Conservation (phyloP, 1,140 invertebrate species). For the Apis cerana region DNA sequence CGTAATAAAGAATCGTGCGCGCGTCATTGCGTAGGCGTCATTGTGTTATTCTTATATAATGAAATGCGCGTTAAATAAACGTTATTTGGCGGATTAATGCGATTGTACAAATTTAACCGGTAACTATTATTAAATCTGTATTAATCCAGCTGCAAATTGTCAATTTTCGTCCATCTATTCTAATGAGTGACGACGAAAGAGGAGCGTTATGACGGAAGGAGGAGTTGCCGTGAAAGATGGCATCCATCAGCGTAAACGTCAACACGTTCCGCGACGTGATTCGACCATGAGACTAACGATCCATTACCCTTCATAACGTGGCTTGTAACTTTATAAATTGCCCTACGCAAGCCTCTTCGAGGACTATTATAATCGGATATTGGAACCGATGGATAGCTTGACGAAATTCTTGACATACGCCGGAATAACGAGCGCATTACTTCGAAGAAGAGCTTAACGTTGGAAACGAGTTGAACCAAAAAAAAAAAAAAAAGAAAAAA, state of each 20-base stretch:
- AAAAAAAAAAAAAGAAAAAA: neutral
- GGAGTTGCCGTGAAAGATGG: neutral
- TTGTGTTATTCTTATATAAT: too few species aligned
- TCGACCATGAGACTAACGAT: slow-evolving; percentile 33
- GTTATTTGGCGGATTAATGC: too few species aligned
- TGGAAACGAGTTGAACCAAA: neutral
- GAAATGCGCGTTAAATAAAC: too few species aligned
- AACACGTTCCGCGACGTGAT: neutral
- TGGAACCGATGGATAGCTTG: slow-evolving; percentile 37
- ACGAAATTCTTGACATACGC: slow-evolving; percentile 40
- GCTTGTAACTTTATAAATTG: slow-evolving; percentile 46
- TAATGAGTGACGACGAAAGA: too few species aligned
- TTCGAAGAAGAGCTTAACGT: neutral
- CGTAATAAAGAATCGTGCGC: too few species aligned
- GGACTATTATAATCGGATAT: slow-evolving; percentile 46
- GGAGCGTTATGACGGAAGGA: neutral
- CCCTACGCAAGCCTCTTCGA: slow-evolving; percentile 29
- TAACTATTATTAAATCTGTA: too few species aligned
- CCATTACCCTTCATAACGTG: slow-evolving; percentile 36
- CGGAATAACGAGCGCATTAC: neutral
- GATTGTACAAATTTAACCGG: too few species aligned
- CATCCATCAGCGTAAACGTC: slow-evolving; percentile 11
- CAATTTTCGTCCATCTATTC: too few species aligned
- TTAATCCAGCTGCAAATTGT: too few species aligned
- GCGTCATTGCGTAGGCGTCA: too few species aligned